phyloP scores from a whole-genome alignment of 2,113 vertebrate genomes.

The Chaetura pelagica region DNA sequence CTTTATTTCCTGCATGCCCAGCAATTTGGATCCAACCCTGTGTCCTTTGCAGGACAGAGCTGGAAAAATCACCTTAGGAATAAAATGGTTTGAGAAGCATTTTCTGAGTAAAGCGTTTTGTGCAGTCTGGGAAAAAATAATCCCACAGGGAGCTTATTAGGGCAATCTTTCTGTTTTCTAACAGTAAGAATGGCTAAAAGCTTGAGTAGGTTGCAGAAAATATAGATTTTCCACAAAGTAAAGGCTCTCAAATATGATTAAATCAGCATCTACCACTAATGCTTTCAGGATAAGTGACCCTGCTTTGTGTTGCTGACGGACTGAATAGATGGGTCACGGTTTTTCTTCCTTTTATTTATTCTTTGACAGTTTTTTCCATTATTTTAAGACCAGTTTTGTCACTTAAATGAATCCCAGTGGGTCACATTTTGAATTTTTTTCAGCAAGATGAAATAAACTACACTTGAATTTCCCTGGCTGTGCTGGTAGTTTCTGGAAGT shows the following conservation, averaged over 20 bases:
- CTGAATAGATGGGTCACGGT: background rate
- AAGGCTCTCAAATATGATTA: slow-evolving; percentile 12
- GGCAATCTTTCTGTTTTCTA: background rate
- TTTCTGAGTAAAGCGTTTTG: background rate
- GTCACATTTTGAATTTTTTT: background rate
- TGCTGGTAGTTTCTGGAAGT: background rate
- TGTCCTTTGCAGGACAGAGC: background rate
- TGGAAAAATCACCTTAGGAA: background rate
- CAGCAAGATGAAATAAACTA: background rate
- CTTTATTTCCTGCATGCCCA: background rate
- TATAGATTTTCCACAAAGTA: background rate
- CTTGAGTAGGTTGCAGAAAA: background rate
- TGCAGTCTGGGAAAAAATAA: background rate
- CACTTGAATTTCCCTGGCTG: background rate
- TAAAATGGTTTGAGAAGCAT: background rate
- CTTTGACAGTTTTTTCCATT: background rate
- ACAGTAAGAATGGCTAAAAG: background rate
- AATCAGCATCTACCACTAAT: background rate
- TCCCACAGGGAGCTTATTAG: background rate
- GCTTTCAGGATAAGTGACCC: background rate
- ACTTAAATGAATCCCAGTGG: background rate
- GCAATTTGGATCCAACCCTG: background rate
- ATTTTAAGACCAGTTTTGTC: background rate
- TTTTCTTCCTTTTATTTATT: slow-evolving; percentile 10
- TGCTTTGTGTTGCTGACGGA: background rate